Evolutionary conservation across 2,888 invertebrate genomes (phyloP).

Genomic region (Ectropis crepuscularia): DNA sequence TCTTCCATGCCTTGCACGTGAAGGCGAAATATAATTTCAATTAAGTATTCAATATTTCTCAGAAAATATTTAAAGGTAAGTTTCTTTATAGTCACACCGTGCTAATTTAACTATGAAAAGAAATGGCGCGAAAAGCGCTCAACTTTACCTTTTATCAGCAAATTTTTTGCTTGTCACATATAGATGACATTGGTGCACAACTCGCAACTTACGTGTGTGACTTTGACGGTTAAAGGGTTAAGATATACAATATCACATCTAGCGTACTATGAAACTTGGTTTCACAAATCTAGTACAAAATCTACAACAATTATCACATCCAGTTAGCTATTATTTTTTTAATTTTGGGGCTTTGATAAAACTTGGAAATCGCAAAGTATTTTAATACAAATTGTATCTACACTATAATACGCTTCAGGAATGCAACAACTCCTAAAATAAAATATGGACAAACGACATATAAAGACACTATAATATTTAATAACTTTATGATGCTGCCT

Average conservation of each 20-base stretch:
- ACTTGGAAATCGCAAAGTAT: background rate
- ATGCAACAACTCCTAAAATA: conserved; percentile 11
- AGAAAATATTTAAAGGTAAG: too few relatives aligned
- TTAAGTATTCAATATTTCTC: too few relatives aligned
- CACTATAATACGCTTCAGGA: conserved; percentile 20
- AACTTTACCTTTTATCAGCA: too few relatives aligned
- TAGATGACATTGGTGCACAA: too few relatives aligned
- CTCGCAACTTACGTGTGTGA: too few relatives aligned
- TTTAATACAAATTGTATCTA: conserved; percentile 1
- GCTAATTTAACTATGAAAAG: too few relatives aligned
- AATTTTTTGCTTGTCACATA: too few relatives aligned
- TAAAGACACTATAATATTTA: background rate
- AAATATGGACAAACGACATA: background rate
- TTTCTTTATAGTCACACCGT: too few relatives aligned
- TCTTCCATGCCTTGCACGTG: too few relatives aligned
- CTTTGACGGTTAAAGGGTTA: too few relatives aligned
- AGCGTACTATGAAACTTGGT: conserved; percentile 23
- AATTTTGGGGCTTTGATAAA: background rate
- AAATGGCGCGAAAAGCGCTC: too few relatives aligned
- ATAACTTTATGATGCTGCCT: background rate
- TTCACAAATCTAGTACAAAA: conserved; percentile 26
- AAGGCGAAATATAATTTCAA: too few relatives aligned
- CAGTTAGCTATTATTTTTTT: background rate
- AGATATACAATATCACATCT: background rate
- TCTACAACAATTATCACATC: conserved; percentile 33